Evolutionary conservation across 2,113 vertebrate genomes (phyloP).

Genomic region (Campylorhamphus procurvoides): DNA sequence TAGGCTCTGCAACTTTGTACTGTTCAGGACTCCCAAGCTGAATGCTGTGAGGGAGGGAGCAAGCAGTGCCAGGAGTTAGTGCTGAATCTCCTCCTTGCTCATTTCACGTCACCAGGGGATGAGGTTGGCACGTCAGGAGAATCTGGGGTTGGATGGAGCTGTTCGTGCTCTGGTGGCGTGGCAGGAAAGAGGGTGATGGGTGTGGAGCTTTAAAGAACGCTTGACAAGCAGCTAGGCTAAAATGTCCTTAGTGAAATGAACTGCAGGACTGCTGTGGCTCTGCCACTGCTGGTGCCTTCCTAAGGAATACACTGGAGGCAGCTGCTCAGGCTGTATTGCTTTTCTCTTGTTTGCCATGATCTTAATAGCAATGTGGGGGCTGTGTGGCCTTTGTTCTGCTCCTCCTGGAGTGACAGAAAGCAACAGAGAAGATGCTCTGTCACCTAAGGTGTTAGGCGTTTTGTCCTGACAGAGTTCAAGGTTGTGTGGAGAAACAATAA

Average conservation of each 20-base stretch:
- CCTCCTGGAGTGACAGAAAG: not conserved
- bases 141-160: not conserved
- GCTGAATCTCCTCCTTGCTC: not conserved
- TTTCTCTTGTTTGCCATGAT: not conserved
- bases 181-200: not conserved
- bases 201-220: not conserved
- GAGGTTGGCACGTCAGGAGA: accelerated
- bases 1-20: not conserved
- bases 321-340: not conserved
- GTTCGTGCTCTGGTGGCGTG: not conserved
- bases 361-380: not conserved
- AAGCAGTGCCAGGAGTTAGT: not conserved
- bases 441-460: not conserved
- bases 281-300: not conserved
- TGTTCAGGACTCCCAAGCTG: not conserved
- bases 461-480: not conserved
- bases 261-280: not conserved
- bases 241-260: not conserved
- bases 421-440: not conserved
- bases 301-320: not conserved
- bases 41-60: accelerated
- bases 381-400: not conserved
- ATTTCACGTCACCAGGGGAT: not conserved
- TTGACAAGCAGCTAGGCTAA: not conserved
- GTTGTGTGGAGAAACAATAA: not conserved